These are phyloP conservation scores for Spinibarbus caldwelli DNA, from an alignment of 2,797 vertebrate genomes.

Conservation along the genomic window DNA sequence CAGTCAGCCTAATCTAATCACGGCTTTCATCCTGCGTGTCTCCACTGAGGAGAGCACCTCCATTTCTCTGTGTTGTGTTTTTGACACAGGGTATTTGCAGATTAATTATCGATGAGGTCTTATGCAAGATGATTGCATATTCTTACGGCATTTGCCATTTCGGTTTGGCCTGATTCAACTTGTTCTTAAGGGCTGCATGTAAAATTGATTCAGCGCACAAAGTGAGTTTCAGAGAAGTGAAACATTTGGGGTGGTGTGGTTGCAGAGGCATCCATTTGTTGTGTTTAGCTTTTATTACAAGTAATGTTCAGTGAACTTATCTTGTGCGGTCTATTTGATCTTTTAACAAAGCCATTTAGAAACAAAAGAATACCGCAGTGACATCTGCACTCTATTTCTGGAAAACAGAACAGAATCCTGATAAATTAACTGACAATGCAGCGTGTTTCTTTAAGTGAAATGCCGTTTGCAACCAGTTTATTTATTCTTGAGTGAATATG, in stretches of 20 bases:
- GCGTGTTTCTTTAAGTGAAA: background rate
- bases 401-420: background rate
- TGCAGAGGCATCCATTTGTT: background rate
- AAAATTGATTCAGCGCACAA: conserved; percentile 1
- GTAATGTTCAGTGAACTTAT: background rate
- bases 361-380: background rate
- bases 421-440: background rate
- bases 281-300: conserved; percentile 7
- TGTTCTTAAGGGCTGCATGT: background rate
- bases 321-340: background rate
- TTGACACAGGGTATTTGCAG: conserved; percentile 33
- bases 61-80: conserved; percentile 40
- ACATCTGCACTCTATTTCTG: background rate
- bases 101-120: conserved; percentile 45
- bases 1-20: conserved; percentile 58
- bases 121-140: conserved; percentile 22
- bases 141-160: conserved; percentile 45
- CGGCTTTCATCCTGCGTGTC: conserved; percentile 48
- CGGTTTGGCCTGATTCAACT: conserved; percentile 26
- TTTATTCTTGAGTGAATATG: background rate
- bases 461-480: background rate
- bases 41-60: conserved; percentile 28
- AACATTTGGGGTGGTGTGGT: background rate
- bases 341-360: background rate
- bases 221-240: conserved; percentile 14